phyloP scores from a whole-genome alignment of 2,113 vertebrate genomes.

The Crotalus tigris region DNA sequence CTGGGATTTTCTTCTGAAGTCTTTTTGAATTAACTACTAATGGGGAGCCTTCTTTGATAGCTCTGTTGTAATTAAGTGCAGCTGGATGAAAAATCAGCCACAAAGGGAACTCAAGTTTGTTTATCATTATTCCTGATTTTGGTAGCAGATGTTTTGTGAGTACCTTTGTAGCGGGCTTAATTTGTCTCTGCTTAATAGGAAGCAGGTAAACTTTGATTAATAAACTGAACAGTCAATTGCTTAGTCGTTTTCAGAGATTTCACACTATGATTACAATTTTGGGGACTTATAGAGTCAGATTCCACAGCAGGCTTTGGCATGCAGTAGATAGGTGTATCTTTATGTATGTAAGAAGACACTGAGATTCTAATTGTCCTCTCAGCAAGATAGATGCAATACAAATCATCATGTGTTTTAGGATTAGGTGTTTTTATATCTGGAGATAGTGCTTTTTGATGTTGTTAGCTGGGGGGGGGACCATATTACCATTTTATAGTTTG shows the following conservation, averaged over 20 bases:
- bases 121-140: conserved; percentile 79
- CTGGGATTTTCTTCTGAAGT: conserved; percentile 80
- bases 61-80: conserved; percentile 80
- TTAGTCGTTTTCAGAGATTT: conserved; percentile 74
- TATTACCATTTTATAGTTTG: background rate
- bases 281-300: background rate
- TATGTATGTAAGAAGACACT: background rate
- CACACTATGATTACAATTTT: conserved; percentile 47
- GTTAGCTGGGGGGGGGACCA: background rate
- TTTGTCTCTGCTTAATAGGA: conserved; percentile 72
- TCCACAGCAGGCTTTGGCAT: background rate
- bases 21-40: conserved; percentile 80
- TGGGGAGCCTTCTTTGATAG: conserved; percentile 81
- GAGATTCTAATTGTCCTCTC: background rate
- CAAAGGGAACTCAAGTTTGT: conserved; percentile 79
- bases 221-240: conserved; percentile 70
- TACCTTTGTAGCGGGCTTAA: conserved; percentile 74
- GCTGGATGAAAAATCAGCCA: conserved; percentile 79
- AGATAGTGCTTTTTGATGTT: background rate
- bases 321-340: background rate
- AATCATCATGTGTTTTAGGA: background rate
- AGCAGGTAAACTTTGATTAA: conserved; percentile 81
- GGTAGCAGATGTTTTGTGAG: conserved; percentile 79
- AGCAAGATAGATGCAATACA: background rate
- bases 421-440: background rate